phyloP scores from a whole-genome alignment of 2,113 vertebrate genomes.

The Amia ocellicauda region DNA sequence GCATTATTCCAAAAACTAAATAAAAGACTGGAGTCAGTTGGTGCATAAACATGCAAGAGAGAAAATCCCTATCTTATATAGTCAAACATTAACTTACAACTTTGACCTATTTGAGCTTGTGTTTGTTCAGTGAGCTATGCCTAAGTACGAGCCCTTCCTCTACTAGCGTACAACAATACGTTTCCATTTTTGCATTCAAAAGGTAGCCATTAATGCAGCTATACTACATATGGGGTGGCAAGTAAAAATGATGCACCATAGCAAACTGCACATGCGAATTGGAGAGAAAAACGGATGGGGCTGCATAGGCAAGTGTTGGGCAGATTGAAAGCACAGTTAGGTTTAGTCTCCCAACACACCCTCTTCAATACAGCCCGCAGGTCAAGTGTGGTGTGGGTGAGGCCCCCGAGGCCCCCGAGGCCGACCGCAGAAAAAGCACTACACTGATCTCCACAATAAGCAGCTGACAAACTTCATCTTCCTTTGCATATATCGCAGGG shows the following conservation, averaged over 20 bases:
- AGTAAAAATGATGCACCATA: no score
- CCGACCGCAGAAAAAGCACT: slow-evolving; percentile 56
- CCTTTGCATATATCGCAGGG: slow-evolving; percentile 16
- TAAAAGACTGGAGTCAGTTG: slow-evolving; percentile 33
- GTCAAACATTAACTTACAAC: slow-evolving; percentile 67
- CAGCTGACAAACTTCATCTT: slow-evolving; percentile 51
- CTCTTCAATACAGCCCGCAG: slow-evolving; percentile 43
- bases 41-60: slow-evolving; percentile 21
- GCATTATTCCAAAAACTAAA: not conserved
- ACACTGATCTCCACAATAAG: slow-evolving; percentile 38
- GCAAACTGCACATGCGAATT: no score
- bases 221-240: no score
- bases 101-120: slow-evolving; percentile 35
- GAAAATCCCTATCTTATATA: slow-evolving; percentile 31
- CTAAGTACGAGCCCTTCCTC: not conserved
- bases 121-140: slow-evolving; percentile 41
- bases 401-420: slow-evolving; percentile 32
- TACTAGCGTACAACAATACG: no score
- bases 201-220: no score
- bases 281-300: no score
- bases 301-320: not conserved
- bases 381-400: slow-evolving; percentile 53
- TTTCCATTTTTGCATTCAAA: no score
- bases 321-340: slow-evolving; percentile 3
- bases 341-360: not conserved